Conservation (phyloP, 2,113 vertebrate species). For the Recurvirostra avosetta region DNA sequence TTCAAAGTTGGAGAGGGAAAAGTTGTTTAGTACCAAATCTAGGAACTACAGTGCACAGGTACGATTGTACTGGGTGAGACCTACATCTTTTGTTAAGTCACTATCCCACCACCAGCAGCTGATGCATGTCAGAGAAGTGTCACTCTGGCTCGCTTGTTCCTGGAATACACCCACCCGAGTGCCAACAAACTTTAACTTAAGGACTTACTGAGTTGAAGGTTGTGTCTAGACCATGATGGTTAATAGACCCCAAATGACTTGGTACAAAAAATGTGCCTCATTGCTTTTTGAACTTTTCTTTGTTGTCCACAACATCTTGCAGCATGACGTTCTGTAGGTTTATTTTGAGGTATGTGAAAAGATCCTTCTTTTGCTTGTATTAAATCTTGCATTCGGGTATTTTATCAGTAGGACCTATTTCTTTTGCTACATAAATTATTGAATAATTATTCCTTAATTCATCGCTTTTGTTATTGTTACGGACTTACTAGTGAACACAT, state of each 20-base stretch:
- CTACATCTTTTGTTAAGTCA: background rate
- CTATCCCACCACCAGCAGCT: background rate
- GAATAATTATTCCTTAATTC: background rate
- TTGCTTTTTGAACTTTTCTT: background rate
- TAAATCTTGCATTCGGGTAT: background rate
- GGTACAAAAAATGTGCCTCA: background rate
- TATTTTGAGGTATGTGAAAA: background rate
- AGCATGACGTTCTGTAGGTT: background rate
- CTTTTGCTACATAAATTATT: background rate
- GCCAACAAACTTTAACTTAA: background rate
- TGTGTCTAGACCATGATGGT: background rate
- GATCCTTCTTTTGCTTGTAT: background rate
- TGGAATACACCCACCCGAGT: fast-evolving
- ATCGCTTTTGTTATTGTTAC: background rate
- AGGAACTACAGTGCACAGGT: background rate
- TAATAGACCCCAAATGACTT: background rate
- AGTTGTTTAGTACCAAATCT: background rate
- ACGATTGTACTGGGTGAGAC: background rate
- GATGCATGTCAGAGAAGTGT: background rate
- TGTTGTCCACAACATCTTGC: background rate
- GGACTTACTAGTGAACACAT: background rate
- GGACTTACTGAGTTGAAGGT: background rate
- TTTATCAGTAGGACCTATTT: background rate
- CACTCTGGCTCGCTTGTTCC: background rate
- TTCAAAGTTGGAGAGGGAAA: background rate